Conservation (phyloP, 1,140 invertebrate genomes). For the Cyclargus thomasi region DNA sequence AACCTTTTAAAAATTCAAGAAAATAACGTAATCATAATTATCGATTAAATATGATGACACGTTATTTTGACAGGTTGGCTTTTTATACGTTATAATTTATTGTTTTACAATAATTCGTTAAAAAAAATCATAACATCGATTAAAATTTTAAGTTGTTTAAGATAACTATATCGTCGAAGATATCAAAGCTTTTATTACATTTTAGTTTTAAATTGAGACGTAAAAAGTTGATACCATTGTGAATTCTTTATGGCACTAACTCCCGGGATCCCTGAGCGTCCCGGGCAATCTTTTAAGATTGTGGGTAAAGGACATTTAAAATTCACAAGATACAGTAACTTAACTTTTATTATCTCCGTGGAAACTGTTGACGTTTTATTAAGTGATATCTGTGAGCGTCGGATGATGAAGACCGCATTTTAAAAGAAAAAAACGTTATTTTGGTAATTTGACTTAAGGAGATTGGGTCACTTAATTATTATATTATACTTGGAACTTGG, state of each 20-base stretch:
- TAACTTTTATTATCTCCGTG: not conserved
- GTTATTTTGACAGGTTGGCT: too few species aligned
- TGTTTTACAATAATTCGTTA: too few species aligned
- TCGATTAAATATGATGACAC: too few species aligned
- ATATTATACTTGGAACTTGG: too few species aligned
- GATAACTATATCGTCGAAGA: not conserved
- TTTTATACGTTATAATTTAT: too few species aligned
- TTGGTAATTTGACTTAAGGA: too few species aligned
- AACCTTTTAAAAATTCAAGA: too few species aligned
- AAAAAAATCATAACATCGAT: too few species aligned
- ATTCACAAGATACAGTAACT: slow-evolving; percentile 7
- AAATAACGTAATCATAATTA: too few species aligned
- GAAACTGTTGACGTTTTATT: not conserved
- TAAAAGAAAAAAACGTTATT: not conserved
- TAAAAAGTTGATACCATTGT: not conserved
- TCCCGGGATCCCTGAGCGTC: not conserved
- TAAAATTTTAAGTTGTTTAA: not conserved
- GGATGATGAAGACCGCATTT: too few species aligned
- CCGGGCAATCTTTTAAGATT: slow-evolving; percentile 13
- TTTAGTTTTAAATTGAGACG: slow-evolving; percentile 5
- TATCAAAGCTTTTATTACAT: not conserved
- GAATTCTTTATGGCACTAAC: slow-evolving; percentile 10
- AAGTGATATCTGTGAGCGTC: not conserved
- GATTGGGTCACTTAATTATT: too few species aligned
- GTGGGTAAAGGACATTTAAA: slow-evolving; percentile 4